Evolutionary conservation across 1,140 invertebrate species (phyloP).

Genomic region (Melitaea cinxia): DNA sequence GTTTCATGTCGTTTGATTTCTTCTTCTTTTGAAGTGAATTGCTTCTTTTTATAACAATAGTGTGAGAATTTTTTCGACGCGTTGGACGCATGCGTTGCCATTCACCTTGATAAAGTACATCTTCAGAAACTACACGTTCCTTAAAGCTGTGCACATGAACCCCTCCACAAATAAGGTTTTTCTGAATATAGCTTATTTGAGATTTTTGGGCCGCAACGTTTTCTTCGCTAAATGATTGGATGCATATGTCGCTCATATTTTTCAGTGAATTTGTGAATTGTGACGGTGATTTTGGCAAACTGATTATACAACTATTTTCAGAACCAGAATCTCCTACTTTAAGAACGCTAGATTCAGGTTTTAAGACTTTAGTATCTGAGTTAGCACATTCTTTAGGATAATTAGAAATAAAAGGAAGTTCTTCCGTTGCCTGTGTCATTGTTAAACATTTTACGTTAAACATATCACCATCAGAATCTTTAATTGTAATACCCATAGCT

Average conservation of each 20-base stretch:
- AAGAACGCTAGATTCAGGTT: slow-evolving; percentile 35
- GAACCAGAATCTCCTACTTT: slow-evolving; percentile 44
- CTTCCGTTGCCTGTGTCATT: slow-evolving; percentile 32
- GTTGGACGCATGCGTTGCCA: slow-evolving; percentile 49
- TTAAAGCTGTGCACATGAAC: slow-evolving; percentile 68
- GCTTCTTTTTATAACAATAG: slow-evolving; percentile 35
- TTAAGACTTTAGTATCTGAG: slow-evolving; percentile 33
- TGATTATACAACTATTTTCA: slow-evolving; percentile 32
- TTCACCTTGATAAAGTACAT: slow-evolving; percentile 68
- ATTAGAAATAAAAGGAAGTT: neutral
- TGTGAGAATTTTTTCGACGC: slow-evolving; percentile 37
- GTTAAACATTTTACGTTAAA: slow-evolving; percentile 36
- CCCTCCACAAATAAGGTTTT: slow-evolving; percentile 57
- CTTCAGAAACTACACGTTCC: slow-evolving; percentile 56
- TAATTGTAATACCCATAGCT: slow-evolving; percentile 56
- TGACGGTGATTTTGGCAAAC: slow-evolving; percentile 34
- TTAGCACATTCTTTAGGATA: neutral
- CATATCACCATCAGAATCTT: slow-evolving; percentile 55
- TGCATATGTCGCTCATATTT: slow-evolving; percentile 39
- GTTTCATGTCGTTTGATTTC: neutral
- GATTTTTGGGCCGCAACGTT: slow-evolving; percentile 30
- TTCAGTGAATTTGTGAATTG: slow-evolving; percentile 17
- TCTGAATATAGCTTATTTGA: slow-evolving; percentile 37
- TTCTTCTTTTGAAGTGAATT: slow-evolving; percentile 35
- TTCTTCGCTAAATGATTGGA: slow-evolving; percentile 37